Evolutionary conservation across 2,113 vertebrate species (phyloP).

Genomic region (Brienomyrus brachyistius): DNA sequence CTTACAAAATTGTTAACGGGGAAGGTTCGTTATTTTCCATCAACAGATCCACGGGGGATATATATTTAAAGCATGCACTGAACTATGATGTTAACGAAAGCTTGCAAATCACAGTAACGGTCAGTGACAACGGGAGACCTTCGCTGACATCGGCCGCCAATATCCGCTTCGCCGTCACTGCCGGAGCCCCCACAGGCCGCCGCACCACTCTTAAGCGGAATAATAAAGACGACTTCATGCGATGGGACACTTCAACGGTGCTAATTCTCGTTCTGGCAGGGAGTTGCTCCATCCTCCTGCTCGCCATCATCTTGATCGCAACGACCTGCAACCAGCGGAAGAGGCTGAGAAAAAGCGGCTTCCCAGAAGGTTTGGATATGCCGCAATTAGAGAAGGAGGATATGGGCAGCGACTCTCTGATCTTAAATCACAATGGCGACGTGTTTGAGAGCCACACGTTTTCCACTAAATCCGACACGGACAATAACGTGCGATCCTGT

Average conservation of each 20-base stretch:
- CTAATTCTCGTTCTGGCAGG: constrained; percentile 86
- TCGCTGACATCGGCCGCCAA: constrained; percentile 73
- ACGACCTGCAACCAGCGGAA: constrained; percentile 84
- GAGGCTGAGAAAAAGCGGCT: constrained; percentile 61
- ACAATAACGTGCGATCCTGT: constrained; percentile 46
- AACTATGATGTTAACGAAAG: constrained; percentile 71
- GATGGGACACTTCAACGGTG: constrained; percentile 83
- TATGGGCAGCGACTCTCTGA: constrained; percentile 62
- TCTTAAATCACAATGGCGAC: constrained; percentile 62
- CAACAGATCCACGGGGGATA: constrained; percentile 75
- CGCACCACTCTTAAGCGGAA: constrained; percentile 57
- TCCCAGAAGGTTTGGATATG: constrained; percentile 48
- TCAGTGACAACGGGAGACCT: constrained; percentile 77
- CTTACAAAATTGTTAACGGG: constrained; percentile 73
- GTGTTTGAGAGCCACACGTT: constrained; percentile 77
- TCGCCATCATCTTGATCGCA: constrained; percentile 86
- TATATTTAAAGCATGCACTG: constrained; percentile 72
- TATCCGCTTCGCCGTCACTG: constrained; percentile 73
- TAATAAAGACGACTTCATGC: constrained; percentile 54
- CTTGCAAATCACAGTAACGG: constrained; percentile 68
- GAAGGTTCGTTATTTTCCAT: constrained; percentile 74
- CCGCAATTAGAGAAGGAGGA: constrained; percentile 68
- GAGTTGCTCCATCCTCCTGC: constrained; percentile 84
- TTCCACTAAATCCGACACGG: constrained; percentile 64
- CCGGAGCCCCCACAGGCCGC: constrained; percentile 60